phyloP scores from a whole-genome alignment of 2,797 vertebrate species.

The Ambastaia sidthimunki region DNA sequence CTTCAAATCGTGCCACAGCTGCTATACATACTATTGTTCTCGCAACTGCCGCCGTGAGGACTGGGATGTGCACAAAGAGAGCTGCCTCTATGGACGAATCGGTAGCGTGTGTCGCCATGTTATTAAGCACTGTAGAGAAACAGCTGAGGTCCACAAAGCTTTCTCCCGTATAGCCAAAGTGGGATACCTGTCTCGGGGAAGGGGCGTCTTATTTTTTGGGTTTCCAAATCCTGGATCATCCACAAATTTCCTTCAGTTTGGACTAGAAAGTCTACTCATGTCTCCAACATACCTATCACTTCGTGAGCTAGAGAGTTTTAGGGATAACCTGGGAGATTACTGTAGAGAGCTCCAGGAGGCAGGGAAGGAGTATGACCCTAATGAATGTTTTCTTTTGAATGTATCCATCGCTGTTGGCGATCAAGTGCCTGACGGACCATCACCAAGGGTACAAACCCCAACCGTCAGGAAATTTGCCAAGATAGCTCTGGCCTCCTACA shows the following conservation, averaged over 20 bases:
- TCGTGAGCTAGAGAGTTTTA: constrained; percentile 92
- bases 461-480: constrained; percentile 97
- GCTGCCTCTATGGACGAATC: constrained; percentile 91
- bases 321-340: constrained; percentile 92
- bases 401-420: constrained; percentile 95
- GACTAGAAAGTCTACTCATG: constrained; percentile 91
- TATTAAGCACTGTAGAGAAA: constrained; percentile 95
- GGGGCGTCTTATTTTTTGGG: constrained; percentile 93
- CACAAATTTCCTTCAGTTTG: constrained; percentile 91
- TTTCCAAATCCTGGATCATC: constrained; percentile 92
- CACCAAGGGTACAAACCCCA: constrained; percentile 86
- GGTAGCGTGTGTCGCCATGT: constrained; percentile 92
- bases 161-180: constrained; percentile 98
- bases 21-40: constrained; percentile 97
- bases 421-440: constrained; percentile 85
- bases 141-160: constrained; percentile 90
- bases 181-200: constrained; percentile 93
- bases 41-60: constrained; percentile 94
- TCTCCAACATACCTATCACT: constrained; percentile 95
- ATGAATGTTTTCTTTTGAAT: constrained; percentile 98
- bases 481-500: constrained; percentile 93
- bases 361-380: constrained; percentile 92
- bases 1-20: constrained; percentile 99
- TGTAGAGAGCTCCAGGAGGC: constrained; percentile 91
- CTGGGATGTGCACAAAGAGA: constrained; percentile 96